These are phyloP conservation scores for Chanos chanos DNA, from an alignment of 2,797 vertebrate genomes.

Conservation along the genomic window DNA sequence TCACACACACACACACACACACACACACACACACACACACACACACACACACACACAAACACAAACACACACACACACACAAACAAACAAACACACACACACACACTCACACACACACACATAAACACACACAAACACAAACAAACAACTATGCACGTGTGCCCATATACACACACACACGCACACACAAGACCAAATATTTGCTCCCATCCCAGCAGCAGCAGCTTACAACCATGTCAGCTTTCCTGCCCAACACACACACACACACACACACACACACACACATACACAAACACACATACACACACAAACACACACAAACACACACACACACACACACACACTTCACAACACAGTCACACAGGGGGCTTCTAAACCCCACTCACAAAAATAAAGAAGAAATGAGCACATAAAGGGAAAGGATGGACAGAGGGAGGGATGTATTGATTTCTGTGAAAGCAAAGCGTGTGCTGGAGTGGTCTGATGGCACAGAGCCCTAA, in stretches of 20 bases:
- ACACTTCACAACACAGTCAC: too few species aligned
- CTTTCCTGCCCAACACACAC: slow-evolving; percentile 24
- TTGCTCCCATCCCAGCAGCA: neutral
- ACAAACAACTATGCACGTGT: neutral
- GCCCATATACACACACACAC: neutral
- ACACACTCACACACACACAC: neutral
- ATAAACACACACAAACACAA: too few species aligned
- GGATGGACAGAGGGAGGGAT: slow-evolving; percentile 13
- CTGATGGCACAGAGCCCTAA: too few species aligned
- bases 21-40: neutral
- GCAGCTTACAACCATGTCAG: slow-evolving; percentile 2
- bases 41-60: neutral
- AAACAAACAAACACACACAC: neutral
- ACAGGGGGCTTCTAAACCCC: slow-evolving; percentile 19
- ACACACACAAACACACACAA: neutral
- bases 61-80: too few species aligned
- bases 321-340: neutral
- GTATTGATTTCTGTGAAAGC: slow-evolving; percentile 39
- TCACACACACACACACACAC: neutral
- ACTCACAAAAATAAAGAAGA: slow-evolving; percentile 18
- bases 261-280: slow-evolving; percentile 1
- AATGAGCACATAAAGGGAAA: slow-evolving; percentile 19
- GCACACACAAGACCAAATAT: neutral
- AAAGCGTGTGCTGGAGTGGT: slow-evolving; percentile 32
- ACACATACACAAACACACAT: neutral